Conservation (phyloP, 2,888 invertebrate genomes). For the Drosophila demipolita region DNA sequence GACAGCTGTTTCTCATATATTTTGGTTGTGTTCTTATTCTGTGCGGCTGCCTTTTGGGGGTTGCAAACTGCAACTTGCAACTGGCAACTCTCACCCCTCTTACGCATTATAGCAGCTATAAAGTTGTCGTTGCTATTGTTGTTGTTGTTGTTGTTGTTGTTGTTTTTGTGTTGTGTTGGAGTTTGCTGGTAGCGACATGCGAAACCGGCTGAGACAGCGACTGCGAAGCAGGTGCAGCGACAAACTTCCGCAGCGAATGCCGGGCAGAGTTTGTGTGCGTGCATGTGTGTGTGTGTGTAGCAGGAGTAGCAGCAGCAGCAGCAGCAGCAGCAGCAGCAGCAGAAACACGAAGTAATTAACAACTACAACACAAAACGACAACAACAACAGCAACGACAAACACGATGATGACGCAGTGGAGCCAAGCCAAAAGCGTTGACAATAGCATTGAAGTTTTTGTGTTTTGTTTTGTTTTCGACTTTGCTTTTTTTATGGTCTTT, state of each 20-base stretch:
- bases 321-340: slow-evolving; percentile 48
- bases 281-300: slow-evolving; percentile 54
- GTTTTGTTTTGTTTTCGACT: background rate
- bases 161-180: slow-evolving; percentile 27
- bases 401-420: slow-evolving; percentile 61
- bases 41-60: slow-evolving; percentile 45
- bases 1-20: slow-evolving; percentile 33
- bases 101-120: slow-evolving; percentile 71
- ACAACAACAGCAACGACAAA: slow-evolving; percentile 43
- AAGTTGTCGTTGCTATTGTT: slow-evolving; percentile 67
- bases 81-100: slow-evolving; percentile 33
- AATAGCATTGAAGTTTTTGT: slow-evolving; percentile 69
- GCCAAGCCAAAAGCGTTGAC: slow-evolving; percentile 73
- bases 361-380: slow-evolving; percentile 63
- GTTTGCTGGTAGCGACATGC: slow-evolving; percentile 57
- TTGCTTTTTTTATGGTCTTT: background rate
- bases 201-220: slow-evolving; percentile 66
- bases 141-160: slow-evolving; percentile 33
- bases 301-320: slow-evolving; percentile 24
- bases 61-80: slow-evolving; percentile 47
- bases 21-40: slow-evolving; percentile 4
- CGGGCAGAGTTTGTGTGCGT: slow-evolving; percentile 20
- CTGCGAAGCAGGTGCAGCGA: slow-evolving; percentile 73
- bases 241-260: slow-evolving; percentile 75
- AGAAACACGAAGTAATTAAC: slow-evolving; percentile 80